phyloP scores from a whole-genome alignment of 2,888 invertebrate genomes.

The Proisotoma minuta region DNA sequence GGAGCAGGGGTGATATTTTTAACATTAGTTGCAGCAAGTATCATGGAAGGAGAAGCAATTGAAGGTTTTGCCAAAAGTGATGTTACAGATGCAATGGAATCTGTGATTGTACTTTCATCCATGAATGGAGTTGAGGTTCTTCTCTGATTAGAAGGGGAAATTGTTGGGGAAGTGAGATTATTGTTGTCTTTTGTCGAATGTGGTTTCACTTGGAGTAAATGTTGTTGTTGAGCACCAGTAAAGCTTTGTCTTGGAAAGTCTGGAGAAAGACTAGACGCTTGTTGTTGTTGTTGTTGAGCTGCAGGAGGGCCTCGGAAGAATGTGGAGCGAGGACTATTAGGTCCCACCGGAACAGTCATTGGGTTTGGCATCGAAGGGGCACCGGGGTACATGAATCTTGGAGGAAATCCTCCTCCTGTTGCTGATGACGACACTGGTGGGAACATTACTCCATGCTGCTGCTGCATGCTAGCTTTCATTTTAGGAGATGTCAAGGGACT shows the following conservation, averaged over 20 bases:
- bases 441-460: neutral
- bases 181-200: neutral
- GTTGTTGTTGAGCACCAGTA: conserved; percentile 3
- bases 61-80: conserved; percentile 45
- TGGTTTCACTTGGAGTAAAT: conserved; percentile 6
- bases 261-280: conserved; percentile 17
- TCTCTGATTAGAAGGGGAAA: conserved; percentile 10
- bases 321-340: conserved; percentile 4
- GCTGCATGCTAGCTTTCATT: neutral
- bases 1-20: conserved; percentile 36
- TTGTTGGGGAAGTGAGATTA: conserved; percentile 4
- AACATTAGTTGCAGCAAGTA: conserved; percentile 36
- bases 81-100: conserved; percentile 26
- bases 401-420: conserved; percentile 12
- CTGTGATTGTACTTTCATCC: conserved; percentile 18
- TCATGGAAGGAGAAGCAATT: conserved; percentile 43
- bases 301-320: neutral
- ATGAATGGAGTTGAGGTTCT: conserved; percentile 14
- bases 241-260: conserved; percentile 4
- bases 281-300: conserved; percentile 21
- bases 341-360: neutral
- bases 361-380: neutral
- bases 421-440: neutral
- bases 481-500: neutral
- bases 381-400: neutral